Conservation (phyloP, 2,113 vertebrate genomes). For the Aspidoscelis tigris region DNA sequence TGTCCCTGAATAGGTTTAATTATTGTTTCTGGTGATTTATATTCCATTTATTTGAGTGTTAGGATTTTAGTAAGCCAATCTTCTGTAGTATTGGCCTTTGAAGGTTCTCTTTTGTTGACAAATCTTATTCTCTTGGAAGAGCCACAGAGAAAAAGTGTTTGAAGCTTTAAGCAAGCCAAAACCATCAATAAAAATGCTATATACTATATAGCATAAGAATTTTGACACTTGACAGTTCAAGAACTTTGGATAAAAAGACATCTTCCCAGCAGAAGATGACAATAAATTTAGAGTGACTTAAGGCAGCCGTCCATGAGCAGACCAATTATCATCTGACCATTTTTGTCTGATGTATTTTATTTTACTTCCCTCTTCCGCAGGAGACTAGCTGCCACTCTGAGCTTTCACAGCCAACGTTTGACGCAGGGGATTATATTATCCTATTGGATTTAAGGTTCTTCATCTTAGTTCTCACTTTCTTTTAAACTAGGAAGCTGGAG, state of each 20-base stretch:
- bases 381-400: constrained; percentile 29
- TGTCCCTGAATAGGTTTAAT: background rate
- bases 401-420: constrained; percentile 21
- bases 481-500: constrained; percentile 16
- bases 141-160: background rate
- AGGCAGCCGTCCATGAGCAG: constrained; percentile 12
- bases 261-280: background rate
- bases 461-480: constrained; percentile 17
- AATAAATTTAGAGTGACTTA: constrained; percentile 21
- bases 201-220: background rate
- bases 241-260: background rate
- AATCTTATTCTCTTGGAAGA: background rate
- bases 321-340: constrained; percentile 16
- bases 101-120: background rate
- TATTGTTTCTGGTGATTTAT: background rate
- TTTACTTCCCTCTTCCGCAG: constrained; percentile 16
- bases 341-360: constrained; percentile 25
- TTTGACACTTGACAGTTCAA: constrained; percentile 2
- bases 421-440: constrained; percentile 27
- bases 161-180: background rate
- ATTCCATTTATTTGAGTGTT: background rate
- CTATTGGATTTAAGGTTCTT: constrained; percentile 24
- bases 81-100: background rate
- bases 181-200: constrained; percentile 3
- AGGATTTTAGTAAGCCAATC: background rate